phyloP scores from a whole-genome alignment of 53 echinoderm and acorn worm species.

The Arbacia lixula region DNA sequence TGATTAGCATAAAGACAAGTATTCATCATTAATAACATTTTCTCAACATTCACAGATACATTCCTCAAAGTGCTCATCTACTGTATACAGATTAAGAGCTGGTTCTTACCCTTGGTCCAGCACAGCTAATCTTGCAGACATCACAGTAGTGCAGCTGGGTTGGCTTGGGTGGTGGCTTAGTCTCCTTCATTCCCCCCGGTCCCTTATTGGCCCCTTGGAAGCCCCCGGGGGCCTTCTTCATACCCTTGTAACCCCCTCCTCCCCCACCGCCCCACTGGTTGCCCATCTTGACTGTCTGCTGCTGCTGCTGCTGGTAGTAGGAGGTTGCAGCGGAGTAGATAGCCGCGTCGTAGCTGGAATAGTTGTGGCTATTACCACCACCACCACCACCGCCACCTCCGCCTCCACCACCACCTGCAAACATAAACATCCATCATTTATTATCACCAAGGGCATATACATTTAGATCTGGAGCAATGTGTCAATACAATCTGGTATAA shows the following conservation, averaged over 20 bases:
- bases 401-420: conserved; percentile 13
- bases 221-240: conserved; percentile 47
- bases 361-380: conserved; percentile 57
- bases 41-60: too few relatives aligned
- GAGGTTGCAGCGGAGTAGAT: conserved; percentile 96
- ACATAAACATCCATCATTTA: background rate
- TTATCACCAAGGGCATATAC: too few relatives aligned
- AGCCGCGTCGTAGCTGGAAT: conserved; percentile 93
- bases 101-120: conserved; percentile 97
- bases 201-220: conserved; percentile 76
- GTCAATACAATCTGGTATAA: too few relatives aligned
- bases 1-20: too few relatives aligned
- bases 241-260: conserved; percentile 35
- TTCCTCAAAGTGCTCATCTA: too few relatives aligned
- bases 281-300: conserved; percentile 72
- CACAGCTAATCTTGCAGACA: conserved; percentile 99
- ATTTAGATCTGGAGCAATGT: too few relatives aligned
- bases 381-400: conserved; percentile 42
- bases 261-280: conserved; percentile 45
- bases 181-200: conserved; percentile 62
- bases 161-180: conserved; percentile 83
- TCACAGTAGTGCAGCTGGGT: conserved; percentile 99
- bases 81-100: too few relatives aligned
- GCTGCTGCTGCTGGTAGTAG: conserved; percentile 93
- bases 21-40: too few relatives aligned